Conservation (phyloP, 2,113 vertebrate genomes). For the Canis aureus region DNA sequence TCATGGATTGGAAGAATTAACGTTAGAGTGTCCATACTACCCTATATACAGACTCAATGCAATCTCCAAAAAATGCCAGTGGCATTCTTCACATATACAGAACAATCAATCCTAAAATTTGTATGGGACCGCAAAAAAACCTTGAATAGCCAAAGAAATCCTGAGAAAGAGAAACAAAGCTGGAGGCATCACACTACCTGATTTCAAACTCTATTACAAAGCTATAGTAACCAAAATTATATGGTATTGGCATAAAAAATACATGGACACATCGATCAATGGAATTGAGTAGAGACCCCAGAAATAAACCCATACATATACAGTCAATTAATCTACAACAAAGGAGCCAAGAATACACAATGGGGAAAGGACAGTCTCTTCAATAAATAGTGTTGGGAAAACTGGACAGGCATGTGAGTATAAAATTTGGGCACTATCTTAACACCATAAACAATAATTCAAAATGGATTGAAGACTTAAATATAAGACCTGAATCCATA, state of each 20-base stretch:
- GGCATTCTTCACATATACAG: background rate
- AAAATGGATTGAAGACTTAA: background rate
- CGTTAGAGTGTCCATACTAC: background rate
- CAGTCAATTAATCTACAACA: background rate
- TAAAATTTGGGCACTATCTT: background rate
- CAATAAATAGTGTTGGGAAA: background rate
- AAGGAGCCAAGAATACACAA: background rate
- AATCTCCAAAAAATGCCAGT: background rate
- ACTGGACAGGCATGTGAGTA: background rate
- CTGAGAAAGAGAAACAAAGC: background rate
- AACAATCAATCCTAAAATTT: background rate
- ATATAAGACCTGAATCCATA: background rate
- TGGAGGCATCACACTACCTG: background rate
- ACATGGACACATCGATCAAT: background rate
- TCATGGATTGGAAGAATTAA: background rate
- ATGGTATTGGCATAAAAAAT: background rate
- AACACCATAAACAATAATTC: background rate
- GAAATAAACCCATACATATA: background rate
- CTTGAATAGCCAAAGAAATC: background rate
- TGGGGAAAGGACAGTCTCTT: background rate
- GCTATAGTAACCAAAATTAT: background rate
- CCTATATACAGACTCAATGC: background rate
- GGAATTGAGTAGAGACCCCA: background rate
- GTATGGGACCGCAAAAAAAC: background rate
- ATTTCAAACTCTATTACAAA: background rate